Evolutionary conservation across 2,888 invertebrate species (phyloP).

Genomic region (Melinopterus prodromus): DNA sequence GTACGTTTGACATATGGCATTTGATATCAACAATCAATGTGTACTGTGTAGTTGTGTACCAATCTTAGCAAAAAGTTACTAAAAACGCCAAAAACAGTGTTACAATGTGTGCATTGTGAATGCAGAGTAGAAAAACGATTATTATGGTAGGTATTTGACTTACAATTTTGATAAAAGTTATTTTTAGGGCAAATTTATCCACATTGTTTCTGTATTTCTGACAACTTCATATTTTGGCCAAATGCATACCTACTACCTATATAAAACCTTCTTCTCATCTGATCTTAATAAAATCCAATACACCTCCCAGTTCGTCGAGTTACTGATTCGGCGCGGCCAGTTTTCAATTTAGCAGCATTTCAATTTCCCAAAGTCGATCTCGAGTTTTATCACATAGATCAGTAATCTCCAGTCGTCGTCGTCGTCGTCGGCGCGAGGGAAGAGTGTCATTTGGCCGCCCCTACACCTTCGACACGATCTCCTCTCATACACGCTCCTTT

Average conservation of each 20-base stretch:
- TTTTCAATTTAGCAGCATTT: constrained; percentile 56
- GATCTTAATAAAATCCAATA: neutral
- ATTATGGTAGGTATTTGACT: too few species aligned
- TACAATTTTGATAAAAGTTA: too few species aligned
- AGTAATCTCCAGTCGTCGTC: constrained; percentile 46
- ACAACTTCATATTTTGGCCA: too few species aligned
- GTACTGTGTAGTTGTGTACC: too few species aligned
- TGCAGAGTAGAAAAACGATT: too few species aligned
- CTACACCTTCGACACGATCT: neutral
- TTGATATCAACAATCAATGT: too few species aligned
- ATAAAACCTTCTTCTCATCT: neutral
- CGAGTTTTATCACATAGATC: constrained; percentile 55
- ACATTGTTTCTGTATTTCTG: too few species aligned
- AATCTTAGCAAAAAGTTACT: too few species aligned
- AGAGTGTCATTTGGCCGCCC: neutral
- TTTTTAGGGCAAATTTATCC: too few species aligned
- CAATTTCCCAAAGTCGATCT: constrained; percentile 56
- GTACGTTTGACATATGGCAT: too few species aligned
- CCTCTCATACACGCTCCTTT: neutral
- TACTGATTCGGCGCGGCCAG: constrained; percentile 25
- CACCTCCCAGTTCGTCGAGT: neutral
- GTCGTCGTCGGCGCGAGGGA: neutral
- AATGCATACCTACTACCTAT: neutral
- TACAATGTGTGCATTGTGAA: too few species aligned
- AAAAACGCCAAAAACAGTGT: too few species aligned